Percentiles rank a stretch among this genome's conserved stretches.
Conservation (phyloP, 2,888 invertebrate genomes). For the Cylindroiulus punctatus region DNA sequence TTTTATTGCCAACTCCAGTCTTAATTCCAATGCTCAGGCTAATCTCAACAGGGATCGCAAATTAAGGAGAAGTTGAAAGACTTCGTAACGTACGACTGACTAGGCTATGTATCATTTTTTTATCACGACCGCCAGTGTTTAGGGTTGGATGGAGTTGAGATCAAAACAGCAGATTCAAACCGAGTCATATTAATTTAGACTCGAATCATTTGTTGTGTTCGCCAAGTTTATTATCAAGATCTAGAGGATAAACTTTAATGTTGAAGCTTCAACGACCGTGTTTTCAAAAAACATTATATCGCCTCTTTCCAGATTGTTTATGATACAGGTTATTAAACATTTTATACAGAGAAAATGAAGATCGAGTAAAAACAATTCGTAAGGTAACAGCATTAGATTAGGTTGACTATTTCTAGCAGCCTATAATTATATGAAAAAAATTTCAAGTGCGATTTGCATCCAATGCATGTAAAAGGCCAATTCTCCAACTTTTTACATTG, state of each 20-base stretch:
- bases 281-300: too few species aligned
- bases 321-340: too few species aligned
- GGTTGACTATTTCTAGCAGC: too few species aligned
- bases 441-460: too few species aligned
- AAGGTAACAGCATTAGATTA: too few species aligned
- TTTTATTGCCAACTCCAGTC: background rate
- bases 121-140: background rate
- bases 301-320: too few species aligned
- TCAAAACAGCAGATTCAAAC: background rate
- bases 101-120: background rate
- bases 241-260: background rate
- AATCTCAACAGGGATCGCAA: slow-evolving; percentile 32
- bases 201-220: background rate
- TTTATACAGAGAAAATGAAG: too few species aligned
- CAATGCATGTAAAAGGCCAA: too few species aligned
- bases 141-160: background rate
- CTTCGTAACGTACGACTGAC: background rate
- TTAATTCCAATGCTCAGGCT: background rate
- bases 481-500: too few species aligned
- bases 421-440: too few species aligned
- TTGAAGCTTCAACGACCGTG: too few species aligned
- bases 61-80: background rate
- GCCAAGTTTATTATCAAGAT: background rate
- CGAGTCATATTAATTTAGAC: background rate
- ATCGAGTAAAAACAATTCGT: too few species aligned